Evolutionary conservation across 2,797 vertebrate genomes (phyloP).

Genomic region (Hipposideros larvatus): DNA sequence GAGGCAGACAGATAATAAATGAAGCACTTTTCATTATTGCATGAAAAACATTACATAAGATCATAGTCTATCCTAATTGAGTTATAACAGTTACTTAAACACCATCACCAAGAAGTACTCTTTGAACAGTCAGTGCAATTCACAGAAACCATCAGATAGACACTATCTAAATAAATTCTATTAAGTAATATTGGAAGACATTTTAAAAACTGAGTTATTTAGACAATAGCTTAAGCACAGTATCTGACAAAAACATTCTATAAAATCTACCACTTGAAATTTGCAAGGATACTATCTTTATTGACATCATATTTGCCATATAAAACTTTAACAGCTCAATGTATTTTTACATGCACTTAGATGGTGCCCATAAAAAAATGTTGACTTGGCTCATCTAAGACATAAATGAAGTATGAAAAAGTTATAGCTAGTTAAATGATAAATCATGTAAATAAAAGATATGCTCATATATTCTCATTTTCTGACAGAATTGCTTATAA

Average conservation of each 20-base stretch:
- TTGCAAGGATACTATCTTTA: background rate
- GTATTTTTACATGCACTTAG: background rate
- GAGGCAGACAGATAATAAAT: background rate
- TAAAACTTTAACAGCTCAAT: background rate
- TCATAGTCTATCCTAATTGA: background rate
- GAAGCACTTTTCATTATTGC: background rate
- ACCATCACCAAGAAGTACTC: background rate
- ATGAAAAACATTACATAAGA: background rate
- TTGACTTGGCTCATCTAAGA: background rate
- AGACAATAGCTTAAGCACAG: background rate
- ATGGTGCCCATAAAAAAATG: background rate
- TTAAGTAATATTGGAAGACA: background rate
- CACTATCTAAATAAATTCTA: background rate
- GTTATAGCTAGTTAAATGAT: background rate
- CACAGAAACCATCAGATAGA: background rate
- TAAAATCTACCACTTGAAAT: background rate
- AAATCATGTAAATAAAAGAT: background rate
- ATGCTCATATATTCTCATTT: background rate
- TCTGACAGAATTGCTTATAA: slow-evolving; percentile 19
- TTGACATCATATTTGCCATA: background rate
- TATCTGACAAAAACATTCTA: background rate
- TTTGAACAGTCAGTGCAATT: background rate
- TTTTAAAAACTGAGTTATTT: background rate
- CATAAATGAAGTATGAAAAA: background rate
- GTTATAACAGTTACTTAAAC: background rate